Percentiles rank a stretch among this genome's conserved stretches.
Evolutionary conservation across 2,113 vertebrate species (phyloP).

Genomic region (Phasianus colchicus): DNA sequence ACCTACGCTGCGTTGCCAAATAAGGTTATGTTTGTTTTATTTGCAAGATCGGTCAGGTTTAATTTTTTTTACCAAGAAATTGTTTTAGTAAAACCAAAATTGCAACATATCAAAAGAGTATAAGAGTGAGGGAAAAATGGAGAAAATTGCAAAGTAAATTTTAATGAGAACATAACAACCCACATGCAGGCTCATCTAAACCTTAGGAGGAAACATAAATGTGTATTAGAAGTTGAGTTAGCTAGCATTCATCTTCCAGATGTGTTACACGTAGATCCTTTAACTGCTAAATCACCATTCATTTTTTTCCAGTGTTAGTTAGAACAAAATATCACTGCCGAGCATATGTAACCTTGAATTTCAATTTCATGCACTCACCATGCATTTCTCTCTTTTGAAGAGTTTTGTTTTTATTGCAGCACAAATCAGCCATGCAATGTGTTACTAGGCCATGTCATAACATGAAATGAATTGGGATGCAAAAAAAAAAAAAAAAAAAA

Average conservation of each 20-base stretch:
- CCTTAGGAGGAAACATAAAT: neutral
- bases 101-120: neutral
- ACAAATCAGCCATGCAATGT: neutral
- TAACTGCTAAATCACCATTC: constrained; percentile 14
- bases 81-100: neutral
- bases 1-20: neutral
- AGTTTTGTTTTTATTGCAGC: neutral
- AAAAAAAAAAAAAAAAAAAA: neutral
- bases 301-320: constrained; percentile 29
- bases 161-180: neutral
- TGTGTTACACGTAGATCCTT: neutral
- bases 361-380: neutral
- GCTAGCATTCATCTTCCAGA: neutral
- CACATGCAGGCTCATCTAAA: neutral
- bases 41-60: neutral
- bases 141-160: neutral
- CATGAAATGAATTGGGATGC: neutral
- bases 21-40: neutral
- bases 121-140: neutral
- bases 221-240: neutral
- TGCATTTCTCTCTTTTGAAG: neutral
- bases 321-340: neutral
- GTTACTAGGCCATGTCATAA: neutral
- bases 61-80: neutral
- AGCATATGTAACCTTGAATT: neutral